Base-by-base conservation (phyloP, 1,140 invertebrate species). In the Drosophila triauraria region DNA sequence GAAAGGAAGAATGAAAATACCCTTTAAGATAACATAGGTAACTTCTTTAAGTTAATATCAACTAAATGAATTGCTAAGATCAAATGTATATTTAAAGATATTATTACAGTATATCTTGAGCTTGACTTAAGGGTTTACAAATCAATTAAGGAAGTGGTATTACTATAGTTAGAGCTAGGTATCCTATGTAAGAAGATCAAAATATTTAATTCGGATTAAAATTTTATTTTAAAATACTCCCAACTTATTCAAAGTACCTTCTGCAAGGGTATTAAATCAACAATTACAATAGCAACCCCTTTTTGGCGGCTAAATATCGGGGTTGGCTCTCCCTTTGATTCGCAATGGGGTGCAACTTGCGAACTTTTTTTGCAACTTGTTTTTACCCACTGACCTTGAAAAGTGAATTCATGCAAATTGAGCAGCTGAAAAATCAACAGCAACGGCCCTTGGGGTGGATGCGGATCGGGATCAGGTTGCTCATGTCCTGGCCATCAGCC, bases 301-400 rank as follows among this genome's bases (percentile, higher is more conserved):
- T 54, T 54, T 40, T 62, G 48, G 48, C 38, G 40, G 54, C 61
- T 53, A 30, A 40, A 65, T 62, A 40, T 70, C 46, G 32, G 83
- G 83, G 83, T 54, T 87, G 58, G 84, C 72, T 88, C 46, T 35
- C 8, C 54, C 50, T 67, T 67, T 10, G 47, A 51, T 57, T 51
- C 40, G 30, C 50, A 1, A 35, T 59, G 46, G 78, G 60, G 54
- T 78, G 42, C 44, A n/a, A 68, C 65, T 50, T 54, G 77, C 76
- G 32, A 80, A 64, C 20, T 47, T 68, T 63, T 75, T 81, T 90
- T 65, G 81, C 85, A 84, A 88, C 85, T 90, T 82, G 88, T 91
- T 91, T 71, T 87, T 91, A 88, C 88, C 84, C 84, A 88, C 88
- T 91, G 88, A 91, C 88, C 88, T 91, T 91, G 88, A 91, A 91